phyloP scores from a whole-genome alignment of 2,797 vertebrate species.

The Gallinago nigripennis region DNA sequence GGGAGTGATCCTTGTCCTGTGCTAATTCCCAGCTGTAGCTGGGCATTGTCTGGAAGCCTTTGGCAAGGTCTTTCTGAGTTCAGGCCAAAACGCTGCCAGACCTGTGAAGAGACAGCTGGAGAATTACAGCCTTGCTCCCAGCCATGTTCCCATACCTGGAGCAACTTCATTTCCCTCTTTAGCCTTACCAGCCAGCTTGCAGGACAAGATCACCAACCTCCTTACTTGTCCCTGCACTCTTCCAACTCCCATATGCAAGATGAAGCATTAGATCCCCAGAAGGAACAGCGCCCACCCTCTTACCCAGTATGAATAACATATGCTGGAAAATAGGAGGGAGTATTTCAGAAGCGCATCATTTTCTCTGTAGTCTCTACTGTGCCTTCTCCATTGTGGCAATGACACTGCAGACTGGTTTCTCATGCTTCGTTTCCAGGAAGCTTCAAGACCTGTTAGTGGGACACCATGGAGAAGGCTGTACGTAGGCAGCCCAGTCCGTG shows the following conservation, averaged over 20 bases:
- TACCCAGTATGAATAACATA: fast-evolving
- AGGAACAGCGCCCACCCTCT: neutral
- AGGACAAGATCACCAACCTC: fast-evolving
- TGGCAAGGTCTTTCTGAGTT: neutral
- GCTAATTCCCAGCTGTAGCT: neutral
- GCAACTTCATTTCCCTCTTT: neutral
- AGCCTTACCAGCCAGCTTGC: neutral
- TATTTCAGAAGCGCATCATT: neutral
- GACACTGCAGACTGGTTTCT: neutral
- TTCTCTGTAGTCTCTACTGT: neutral
- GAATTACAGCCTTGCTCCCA: neutral
- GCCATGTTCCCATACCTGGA: neutral
- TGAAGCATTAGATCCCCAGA: neutral
- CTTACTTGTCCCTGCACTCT: neutral
- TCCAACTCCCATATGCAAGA: neutral
- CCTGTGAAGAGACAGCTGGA: neutral
- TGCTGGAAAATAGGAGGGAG: neutral
- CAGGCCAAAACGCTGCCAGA: neutral
- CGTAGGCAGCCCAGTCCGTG: neutral
- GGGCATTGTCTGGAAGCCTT: neutral
- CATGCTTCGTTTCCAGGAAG: neutral
- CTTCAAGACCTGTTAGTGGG: neutral
- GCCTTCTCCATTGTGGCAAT: neutral
- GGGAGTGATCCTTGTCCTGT: neutral
- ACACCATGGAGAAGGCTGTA: neutral